phyloP scores from a whole-genome alignment of 92 coral and sea anemone genomes.

The Desmophyllum pertusum region DNA sequence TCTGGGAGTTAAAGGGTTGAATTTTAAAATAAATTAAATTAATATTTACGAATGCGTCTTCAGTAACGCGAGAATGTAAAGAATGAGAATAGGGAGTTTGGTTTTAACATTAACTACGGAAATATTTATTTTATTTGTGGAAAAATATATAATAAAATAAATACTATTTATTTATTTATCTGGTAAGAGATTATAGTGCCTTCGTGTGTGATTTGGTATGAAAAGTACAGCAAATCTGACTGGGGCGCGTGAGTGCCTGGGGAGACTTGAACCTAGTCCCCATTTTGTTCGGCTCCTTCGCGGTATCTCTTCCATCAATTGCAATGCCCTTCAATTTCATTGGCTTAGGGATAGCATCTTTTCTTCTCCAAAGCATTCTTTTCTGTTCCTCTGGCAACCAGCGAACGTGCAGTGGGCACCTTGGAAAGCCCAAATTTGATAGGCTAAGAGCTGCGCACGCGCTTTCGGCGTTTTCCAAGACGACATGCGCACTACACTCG shows the following conservation, averaged over 20 bases:
- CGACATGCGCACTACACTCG: slow-evolving; percentile 71
- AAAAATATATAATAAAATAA: slow-evolving; percentile 8
- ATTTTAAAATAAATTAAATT: too few species aligned
- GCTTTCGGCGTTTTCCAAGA: slow-evolving; percentile 66
- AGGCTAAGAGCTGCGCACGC: slow-evolving; percentile 77
- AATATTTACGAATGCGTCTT: neutral
- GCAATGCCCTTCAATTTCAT: neutral
- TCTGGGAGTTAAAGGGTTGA: too few species aligned
- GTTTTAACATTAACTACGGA: neutral
- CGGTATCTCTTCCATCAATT: neutral
- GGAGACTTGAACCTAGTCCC: slow-evolving; percentile 42
- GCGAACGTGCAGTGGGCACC: slow-evolving; percentile 73
- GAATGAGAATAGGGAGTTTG: neutral
- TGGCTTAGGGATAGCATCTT: slow-evolving; percentile 64
- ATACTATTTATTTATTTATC: slow-evolving; percentile 1
- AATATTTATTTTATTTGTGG: slow-evolving; percentile 8
- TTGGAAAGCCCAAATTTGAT: slow-evolving; percentile 66
- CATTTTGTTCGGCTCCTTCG: slow-evolving; percentile 13
- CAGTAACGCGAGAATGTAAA: neutral
- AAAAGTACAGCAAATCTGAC: slow-evolving; percentile 68
- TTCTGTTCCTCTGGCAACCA: slow-evolving; percentile 78
- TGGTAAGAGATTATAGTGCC: neutral
- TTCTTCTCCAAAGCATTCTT: slow-evolving; percentile 63
- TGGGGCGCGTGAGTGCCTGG: slow-evolving; percentile 69
- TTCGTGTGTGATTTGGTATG: neutral